These are phyloP conservation scores for Empis livida DNA, from an alignment of 2,888 invertebrate species.

Conservation along the genomic window DNA sequence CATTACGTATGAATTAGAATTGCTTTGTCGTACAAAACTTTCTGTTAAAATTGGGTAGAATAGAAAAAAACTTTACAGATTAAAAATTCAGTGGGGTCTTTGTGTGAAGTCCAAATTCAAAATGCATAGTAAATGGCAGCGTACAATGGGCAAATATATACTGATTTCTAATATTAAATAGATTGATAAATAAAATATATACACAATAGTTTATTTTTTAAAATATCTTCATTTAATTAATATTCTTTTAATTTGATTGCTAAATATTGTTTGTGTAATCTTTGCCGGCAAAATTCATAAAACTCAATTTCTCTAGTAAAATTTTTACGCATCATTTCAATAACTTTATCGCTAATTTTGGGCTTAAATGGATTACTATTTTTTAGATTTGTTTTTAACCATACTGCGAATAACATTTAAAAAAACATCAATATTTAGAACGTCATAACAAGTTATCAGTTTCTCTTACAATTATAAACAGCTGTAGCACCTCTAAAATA, in stretches of 20 bases:
- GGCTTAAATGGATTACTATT: slow-evolving; percentile 79
- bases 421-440: not conserved
- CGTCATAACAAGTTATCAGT: not conserved
- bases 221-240: too few species aligned
- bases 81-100: too few species aligned
- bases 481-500: slow-evolving; percentile 65
- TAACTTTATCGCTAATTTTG: slow-evolving; percentile 66
- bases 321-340: slow-evolving; percentile 66
- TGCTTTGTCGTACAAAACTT: too few species aligned
- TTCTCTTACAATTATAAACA: slow-evolving; percentile 57
- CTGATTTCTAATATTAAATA: too few species aligned
- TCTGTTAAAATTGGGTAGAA: too few species aligned
- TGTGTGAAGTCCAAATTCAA: too few species aligned
- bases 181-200: too few species aligned
- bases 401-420: not conserved
- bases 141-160: too few species aligned
- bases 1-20: too few species aligned
- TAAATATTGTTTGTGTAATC: slow-evolving; percentile 62
- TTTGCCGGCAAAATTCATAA: slow-evolving; percentile 75
- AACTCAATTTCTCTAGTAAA: slow-evolving; percentile 81
- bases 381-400: slow-evolving; percentile 49
- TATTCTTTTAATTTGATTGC: slow-evolving; percentile 31
- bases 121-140: too few species aligned
- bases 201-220: too few species aligned
- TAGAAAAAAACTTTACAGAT: too few species aligned